Evolutionary conservation across 2,797 vertebrate species (phyloP).

Genomic region (Picus viridis): DNA sequence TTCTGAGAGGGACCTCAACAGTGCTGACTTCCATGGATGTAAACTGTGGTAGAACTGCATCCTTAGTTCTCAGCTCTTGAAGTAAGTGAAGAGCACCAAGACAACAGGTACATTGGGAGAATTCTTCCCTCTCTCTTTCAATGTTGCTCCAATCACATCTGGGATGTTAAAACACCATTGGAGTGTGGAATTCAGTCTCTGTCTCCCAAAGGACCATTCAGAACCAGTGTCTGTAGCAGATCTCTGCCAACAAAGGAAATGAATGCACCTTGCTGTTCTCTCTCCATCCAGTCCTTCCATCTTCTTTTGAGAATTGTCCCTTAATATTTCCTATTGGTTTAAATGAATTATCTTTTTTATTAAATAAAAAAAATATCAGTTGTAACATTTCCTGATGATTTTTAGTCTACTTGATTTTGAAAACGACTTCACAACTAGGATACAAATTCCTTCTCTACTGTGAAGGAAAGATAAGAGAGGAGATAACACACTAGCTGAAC

Average conservation of each 20-base stretch:
- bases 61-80: neutral
- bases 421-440: neutral
- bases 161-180: neutral
- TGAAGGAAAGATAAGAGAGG: neutral
- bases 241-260: neutral
- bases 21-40: neutral
- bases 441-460: neutral
- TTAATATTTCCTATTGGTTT: neutral
- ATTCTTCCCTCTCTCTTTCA: neutral
- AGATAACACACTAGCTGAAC: neutral
- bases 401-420: neutral
- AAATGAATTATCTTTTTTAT: neutral
- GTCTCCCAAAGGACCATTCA: neutral
- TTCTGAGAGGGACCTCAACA: neutral
- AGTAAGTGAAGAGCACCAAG: neutral
- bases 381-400: neutral
- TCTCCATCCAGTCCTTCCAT: neutral
- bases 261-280: neutral
- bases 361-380: neutral
- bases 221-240: neutral
- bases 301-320: neutral
- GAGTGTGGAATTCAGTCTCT: neutral
- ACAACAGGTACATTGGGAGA: neutral
- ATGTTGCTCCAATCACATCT: rapidly evolving
- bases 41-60: neutral